Base-by-base conservation (phyloP, 2,888 invertebrate genomes). In the Brachyptera putata region DNA sequence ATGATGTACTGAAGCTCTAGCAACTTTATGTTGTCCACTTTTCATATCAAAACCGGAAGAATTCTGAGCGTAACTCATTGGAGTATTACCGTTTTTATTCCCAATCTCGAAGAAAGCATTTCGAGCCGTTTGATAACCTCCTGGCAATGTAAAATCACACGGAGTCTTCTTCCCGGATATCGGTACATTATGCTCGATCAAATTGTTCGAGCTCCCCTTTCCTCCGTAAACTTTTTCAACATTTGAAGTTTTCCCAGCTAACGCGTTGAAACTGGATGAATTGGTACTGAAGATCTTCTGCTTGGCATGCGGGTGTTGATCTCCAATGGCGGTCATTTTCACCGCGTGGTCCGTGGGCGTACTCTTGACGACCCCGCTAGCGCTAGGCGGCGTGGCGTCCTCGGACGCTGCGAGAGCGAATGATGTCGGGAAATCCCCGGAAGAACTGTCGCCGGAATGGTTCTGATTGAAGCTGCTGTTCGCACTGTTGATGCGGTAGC, bases 401-500 rank as follows among this genome's bases (percentile, higher is more conserved):
- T n/a, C 56, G 34, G 14, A 3, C 21, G 41, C 41, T 5, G 11
- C n/a, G 37, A 37, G n/a, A n/a, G n/a, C n/a, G n/a, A n/a, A n/a
- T n/a, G n/a, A n/a, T n/a, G n/a, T n/a, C n/a, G n/a, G n/a, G n/a
- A n/a, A n/a, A n/a, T n/a, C 30, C 30, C 11, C 30, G 18, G 46
- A 24, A 22, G 46, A 24, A 5, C 5, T 72, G 56, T 74, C 71
- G 46, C 67, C 66, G 43, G 67, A 62, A 56, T 60, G 64, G 34
- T 34, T 60, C 58, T 55, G 59, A 48, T 63, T 46, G 61, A 66
- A 64, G 58, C 65, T 65, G 53, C 34, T 58, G 50, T 34, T n/a
- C 7, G 50, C 50, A 16, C 60, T 56, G 37, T 22, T 73, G 63
- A 43, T 3, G 63, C 65, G 60, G 62, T 39, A 53, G 61, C 24